Evolutionary conservation across 1,140 invertebrate genomes (phyloP), one percentile per base, ranked within the genome.

Genomic region (Musca vetustissima): DNA sequence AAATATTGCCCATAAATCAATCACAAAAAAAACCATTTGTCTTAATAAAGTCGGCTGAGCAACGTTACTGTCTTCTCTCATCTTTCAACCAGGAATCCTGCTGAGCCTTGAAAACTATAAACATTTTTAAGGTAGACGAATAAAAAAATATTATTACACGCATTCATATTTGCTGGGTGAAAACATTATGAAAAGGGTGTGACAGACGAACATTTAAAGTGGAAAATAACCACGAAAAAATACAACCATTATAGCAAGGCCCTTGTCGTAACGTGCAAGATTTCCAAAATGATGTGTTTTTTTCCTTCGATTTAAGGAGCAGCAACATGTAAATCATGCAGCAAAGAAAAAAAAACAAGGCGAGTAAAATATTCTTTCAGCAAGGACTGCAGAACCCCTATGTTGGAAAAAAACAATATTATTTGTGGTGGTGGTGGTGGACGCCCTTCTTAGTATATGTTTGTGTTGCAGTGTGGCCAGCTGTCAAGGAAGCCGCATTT

Each of bases 21-120:
- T 28, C 17, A 66, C 59, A 47, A 49, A 21, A 47, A 49, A 21
- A 68, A 24, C 55, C 47, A 70, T 70, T 70, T 70, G 69, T 70
- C 69, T 70, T 70, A 70, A 70, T 70, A 70, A 70, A 70, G 61
- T 47, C 67, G 53, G 48, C 28, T 28, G 43, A 43, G 50, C 25
- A 22, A 61, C 61, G 59, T 14, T 24, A 17, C 13, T 49, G 43
- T 67, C 17, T 49, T 22, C 50, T 28, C 43, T 25, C 52, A 67
- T 43, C 17, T n/a, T n/a, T 25, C 66, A 50, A 67, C 19, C 15
- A 19, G 3, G 28, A 17, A 21, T 43, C 36, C 36, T 43, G 36
- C 36, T 43, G 36, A 43, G 36, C 36, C 36, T 8, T 11, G 11
- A 7, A 43, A 43, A 43, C 36, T 43, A 43, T 43, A n/a, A n/a